A percentile compares a stretch with the other conserved stretches of the same genome.
phyloP scores from a whole-genome alignment of 2,888 invertebrate species.

The Cheilosia vulpina region DNA sequence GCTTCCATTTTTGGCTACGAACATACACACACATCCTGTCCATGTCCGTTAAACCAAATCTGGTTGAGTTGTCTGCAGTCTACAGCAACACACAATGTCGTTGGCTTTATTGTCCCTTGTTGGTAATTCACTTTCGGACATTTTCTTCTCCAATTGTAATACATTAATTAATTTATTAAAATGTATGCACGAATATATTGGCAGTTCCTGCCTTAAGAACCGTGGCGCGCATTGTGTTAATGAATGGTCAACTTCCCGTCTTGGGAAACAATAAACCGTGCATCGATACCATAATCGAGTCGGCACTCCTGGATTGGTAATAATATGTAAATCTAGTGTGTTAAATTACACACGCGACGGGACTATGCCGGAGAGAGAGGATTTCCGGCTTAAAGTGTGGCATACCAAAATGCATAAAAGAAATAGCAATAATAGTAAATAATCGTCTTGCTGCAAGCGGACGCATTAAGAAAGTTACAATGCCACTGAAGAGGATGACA shows the following conservation, averaged over 20 bases:
- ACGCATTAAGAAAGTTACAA: slow-evolving; percentile 1
- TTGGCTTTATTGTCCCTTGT: slow-evolving; percentile 6
- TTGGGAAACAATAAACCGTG: slow-evolving; percentile 5
- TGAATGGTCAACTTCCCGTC: slow-evolving; percentile 23
- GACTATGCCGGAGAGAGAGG: slow-evolving; percentile 5
- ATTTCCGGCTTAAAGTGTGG: slow-evolving; percentile 38
- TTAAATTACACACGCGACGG: slow-evolving; percentile 1
- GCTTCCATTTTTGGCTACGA: slow-evolving; percentile 37
- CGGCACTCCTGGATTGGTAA: not conserved
- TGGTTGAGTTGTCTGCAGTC: slow-evolving; percentile 41
- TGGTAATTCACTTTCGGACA: slow-evolving; percentile 33
- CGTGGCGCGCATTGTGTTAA: slow-evolving; percentile 21
- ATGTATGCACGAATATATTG: slow-evolving; percentile 17
- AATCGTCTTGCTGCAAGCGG: not conserved
- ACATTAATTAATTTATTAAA: slow-evolving; percentile 47
- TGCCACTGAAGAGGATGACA: not conserved
- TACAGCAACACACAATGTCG: not conserved
- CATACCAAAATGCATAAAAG: slow-evolving; percentile 10
- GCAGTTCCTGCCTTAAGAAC: slow-evolving; percentile 41
- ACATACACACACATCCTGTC: slow-evolving; percentile 48
- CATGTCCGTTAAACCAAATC: slow-evolving; percentile 32
- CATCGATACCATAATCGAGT: slow-evolving; percentile 22
- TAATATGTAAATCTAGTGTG: not conserved
- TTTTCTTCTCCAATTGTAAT: not conserved
- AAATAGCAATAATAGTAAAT: too few relatives aligned